Evolutionary conservation across 2,888 invertebrate genomes (phyloP), one percentile per base, ranked within the genome.

Genomic region (Phlogophora meticulosa): DNA sequence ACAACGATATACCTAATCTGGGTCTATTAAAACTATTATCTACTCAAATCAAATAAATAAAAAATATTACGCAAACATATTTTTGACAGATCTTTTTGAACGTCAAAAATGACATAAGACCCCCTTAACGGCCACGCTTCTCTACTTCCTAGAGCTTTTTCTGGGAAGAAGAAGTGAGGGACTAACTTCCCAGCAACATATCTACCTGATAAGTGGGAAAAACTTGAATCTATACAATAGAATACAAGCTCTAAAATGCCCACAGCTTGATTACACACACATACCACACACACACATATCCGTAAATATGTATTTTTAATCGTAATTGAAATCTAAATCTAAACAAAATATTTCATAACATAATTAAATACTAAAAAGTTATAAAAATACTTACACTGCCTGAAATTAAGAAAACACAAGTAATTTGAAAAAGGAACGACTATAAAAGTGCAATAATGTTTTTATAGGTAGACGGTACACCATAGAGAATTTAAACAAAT

Each of bases 401-500:
- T 72, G 64, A 15, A 72, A 63, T 17, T 22, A 7, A 32, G n/a
- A n/a, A 46, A 22, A 32, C 24, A 53, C 10, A 36, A 63, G 7
- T 36, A 43, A 43, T 72, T 71, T 42, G 10, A 46, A 32, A 69
- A 68, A n/a, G 7, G 36, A 20, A 71, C 24, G 22, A 28, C 22
- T 10, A 11, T 42, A 48, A 24, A 53, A 10, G 53, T 69, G 69
- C 53, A 24, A 20, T 17, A 38, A n/a, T 49, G 11, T 32, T 48
- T 32, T 36, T 11, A 15, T 40, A 24, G 24, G 24, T 20, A 11
- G 2, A 68, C 63, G 62, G 71, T 63, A 71, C 72, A 69, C 63
- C 62, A 69, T 63, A 71, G 68, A 69, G 71, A 71, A 69, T 71
- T 71, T 53, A 42, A 70, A 68, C 60, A 51, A 58, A 38, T 49